These are phyloP conservation scores for Pseudomugil tenellus DNA, from an alignment of 2,797 vertebrate genomes.

Conservation along the genomic window DNA sequence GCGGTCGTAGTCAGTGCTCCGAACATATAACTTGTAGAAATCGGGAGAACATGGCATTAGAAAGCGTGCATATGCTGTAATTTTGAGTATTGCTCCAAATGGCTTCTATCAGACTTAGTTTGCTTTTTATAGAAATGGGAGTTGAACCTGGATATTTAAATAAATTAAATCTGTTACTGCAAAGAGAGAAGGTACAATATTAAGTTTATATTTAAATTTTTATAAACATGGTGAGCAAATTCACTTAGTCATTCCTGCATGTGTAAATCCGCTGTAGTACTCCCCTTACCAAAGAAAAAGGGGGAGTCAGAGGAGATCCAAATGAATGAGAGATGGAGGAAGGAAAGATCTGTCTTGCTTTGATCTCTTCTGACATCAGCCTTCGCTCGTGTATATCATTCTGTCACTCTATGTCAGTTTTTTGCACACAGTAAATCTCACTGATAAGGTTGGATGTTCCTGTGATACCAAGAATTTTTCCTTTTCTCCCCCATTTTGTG, in stretches of 20 bases:
- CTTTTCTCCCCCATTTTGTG: constrained; percentile 33
- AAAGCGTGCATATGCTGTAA: constrained; percentile 17
- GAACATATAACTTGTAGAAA: constrained; percentile 80
- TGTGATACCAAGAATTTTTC: constrained; percentile 64
- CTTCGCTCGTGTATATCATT: constrained; percentile 70
- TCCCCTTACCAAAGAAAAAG: constrained; percentile 46
- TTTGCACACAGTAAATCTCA: constrained; percentile 65
- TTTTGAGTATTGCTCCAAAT: not conserved
- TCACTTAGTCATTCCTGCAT: constrained; percentile 15
- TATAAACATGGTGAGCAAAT: not conserved
- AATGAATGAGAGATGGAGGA: constrained; percentile 21
- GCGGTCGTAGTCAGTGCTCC: constrained; percentile 88
- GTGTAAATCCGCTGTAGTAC: constrained; percentile 52
- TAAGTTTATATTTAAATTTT: not conserved
- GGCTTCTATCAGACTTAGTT: constrained; percentile 11
- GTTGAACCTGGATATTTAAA: constrained; percentile 27
- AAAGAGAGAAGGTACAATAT: not conserved
- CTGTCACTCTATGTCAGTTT: constrained; percentile 72
- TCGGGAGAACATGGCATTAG: constrained; percentile 4
- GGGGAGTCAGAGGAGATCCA: constrained; percentile 44
- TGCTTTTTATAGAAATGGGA: constrained; percentile 29
- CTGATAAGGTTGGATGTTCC: constrained; percentile 73
- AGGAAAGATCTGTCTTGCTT: constrained; percentile 41
- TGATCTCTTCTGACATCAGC: constrained; percentile 76
- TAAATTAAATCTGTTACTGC: constrained; percentile 8